phyloP scores from a whole-genome alignment of 2,797 vertebrate genomes.

The Paguma larvata region DNA sequence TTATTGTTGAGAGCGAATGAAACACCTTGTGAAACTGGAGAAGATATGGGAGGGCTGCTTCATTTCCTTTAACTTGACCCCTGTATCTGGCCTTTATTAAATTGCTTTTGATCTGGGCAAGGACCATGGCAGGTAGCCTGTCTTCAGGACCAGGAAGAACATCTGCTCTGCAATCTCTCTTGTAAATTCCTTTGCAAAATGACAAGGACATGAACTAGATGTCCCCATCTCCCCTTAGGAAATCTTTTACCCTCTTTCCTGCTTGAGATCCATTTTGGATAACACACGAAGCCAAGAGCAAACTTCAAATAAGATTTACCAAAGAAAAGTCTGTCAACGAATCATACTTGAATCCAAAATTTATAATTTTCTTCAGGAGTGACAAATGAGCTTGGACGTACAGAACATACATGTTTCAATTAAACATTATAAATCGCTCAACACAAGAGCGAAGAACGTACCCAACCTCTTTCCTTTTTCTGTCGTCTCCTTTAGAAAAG shows the following conservation, averaged over 20 bases:
- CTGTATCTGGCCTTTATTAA: neutral
- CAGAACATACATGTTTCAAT: neutral
- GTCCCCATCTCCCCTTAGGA: neutral
- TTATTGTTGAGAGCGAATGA: neutral
- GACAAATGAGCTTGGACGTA: neutral
- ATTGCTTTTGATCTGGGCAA: conserved; percentile 37
- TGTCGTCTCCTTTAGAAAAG: neutral
- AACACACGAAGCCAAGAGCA: neutral
- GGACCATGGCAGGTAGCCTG: neutral
- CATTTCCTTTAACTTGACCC: neutral
- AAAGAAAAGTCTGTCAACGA: neutral
- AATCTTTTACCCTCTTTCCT: conserved; percentile 27
- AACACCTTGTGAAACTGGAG: neutral
- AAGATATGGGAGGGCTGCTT: neutral
- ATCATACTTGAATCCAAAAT: neutral
- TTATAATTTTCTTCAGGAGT: neutral
- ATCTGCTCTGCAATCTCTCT: neutral
- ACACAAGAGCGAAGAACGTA: neutral
- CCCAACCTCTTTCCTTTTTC: neutral
- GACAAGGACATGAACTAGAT: neutral
- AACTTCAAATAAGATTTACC: conserved; percentile 6
- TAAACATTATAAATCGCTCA: conserved; percentile 7
- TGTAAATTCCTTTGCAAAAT: neutral
- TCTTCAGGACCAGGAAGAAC: neutral
- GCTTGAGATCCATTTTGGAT: neutral